Evolutionary conservation across 2,888 invertebrate species (phyloP).

Genomic region (Noctua comes): DNA sequence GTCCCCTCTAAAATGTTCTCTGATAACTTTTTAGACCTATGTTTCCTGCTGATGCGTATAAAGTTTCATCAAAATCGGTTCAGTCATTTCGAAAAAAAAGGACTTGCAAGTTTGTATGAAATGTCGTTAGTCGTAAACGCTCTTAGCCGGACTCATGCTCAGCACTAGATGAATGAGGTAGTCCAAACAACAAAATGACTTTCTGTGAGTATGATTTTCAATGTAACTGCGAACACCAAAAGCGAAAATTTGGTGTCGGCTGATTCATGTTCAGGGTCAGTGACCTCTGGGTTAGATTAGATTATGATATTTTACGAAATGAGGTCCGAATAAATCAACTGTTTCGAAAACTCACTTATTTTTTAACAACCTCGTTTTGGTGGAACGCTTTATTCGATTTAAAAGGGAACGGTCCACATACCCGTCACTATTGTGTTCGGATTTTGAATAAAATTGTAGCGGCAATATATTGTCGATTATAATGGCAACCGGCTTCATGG

Average conservation of each 20-base stretch:
- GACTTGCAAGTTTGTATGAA: no score
- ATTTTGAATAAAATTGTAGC: slow-evolving; percentile 39
- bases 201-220: neutral
- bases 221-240: neutral
- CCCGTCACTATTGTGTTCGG: slow-evolving; percentile 9
- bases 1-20: no score
- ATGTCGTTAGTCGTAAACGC: no score
- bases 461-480: slow-evolving; percentile 32
- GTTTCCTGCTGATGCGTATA: no score
- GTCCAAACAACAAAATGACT: neutral
- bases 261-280: neutral
- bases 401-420: slow-evolving; percentile 2
- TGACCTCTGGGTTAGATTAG: neutral
- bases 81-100: no score
- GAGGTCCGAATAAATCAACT: neutral
- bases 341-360: neutral
- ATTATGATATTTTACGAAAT: neutral
- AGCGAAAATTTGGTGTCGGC: neutral
- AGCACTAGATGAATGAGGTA: neutral
- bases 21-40: no score
- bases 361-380: neutral
- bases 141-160: no score
- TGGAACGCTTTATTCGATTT: neutral
- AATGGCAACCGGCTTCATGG: slow-evolving; percentile 30
- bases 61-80: no score